Conservation (phyloP, 2,888 invertebrate genomes). For the Mesorhabditis belari region DNA sequence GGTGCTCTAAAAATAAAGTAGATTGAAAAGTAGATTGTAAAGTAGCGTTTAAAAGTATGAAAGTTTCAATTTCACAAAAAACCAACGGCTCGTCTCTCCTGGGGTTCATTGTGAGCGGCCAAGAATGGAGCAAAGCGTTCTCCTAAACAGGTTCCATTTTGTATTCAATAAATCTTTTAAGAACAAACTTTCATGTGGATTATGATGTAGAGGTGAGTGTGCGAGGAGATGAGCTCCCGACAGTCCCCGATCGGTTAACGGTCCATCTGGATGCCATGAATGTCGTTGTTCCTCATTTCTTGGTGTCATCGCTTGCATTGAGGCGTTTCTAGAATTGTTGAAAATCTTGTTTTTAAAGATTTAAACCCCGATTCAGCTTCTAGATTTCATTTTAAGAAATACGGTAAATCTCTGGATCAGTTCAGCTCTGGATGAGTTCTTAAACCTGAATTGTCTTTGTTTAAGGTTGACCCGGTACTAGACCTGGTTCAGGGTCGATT, state of each 20-base stretch:
- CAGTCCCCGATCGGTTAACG: constrained; percentile 20
- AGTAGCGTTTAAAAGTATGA: no score
- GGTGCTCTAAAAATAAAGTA: background rate
- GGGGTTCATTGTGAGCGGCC: background rate
- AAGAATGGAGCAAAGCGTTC: background rate
- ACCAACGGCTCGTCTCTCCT: background rate
- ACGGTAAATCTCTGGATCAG: no score
- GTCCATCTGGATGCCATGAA: background rate
- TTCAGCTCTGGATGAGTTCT: no score
- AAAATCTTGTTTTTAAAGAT: no score
- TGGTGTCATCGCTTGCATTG: background rate
- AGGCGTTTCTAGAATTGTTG: background rate
- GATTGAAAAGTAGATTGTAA: background rate
- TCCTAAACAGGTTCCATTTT: background rate
- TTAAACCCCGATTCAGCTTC: no score
- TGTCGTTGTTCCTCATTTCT: background rate
- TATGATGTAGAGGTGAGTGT: constrained; percentile 19
- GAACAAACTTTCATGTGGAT: background rate
- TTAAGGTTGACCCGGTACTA: no score
- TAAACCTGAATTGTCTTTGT: no score
- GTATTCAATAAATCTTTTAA: background rate
- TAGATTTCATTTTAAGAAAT: no score
- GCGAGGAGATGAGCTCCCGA: constrained; percentile 20
- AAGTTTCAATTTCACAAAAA: no score
- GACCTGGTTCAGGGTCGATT: no score